Conservation (phyloP, 2,113 vertebrate species). For the Sminthopsis crassicaudata region DNA sequence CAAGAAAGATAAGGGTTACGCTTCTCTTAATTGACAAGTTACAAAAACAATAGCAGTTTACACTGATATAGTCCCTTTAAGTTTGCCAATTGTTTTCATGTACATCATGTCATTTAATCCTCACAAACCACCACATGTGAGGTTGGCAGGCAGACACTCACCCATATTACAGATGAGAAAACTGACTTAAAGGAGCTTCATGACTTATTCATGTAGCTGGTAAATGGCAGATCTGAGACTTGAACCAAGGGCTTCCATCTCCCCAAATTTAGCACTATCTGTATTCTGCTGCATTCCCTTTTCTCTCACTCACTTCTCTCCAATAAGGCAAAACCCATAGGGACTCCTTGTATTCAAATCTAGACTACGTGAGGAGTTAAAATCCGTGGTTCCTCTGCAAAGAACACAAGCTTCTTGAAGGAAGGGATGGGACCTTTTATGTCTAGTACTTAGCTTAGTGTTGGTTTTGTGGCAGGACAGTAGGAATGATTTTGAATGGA, state of each 20-base stretch:
- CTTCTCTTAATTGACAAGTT: background rate
- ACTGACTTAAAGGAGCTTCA: background rate
- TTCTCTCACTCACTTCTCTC: too few species aligned
- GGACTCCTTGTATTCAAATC: background rate
- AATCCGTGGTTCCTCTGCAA: background rate
- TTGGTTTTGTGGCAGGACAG: background rate
- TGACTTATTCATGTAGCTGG: background rate
- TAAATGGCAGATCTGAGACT: constrained; percentile 19
- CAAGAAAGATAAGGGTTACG: background rate
- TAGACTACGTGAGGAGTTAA: background rate
- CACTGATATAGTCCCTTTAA: background rate
- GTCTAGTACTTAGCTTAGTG: background rate
- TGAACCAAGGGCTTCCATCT: background rate
- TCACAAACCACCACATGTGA: background rate
- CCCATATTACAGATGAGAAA: constrained; percentile 16
- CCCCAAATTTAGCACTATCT: background rate
- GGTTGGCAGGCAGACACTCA: background rate
- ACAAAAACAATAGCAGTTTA: background rate
- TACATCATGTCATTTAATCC: background rate
- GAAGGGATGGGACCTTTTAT: background rate
- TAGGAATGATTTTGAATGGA: background rate
- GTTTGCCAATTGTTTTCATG: background rate
- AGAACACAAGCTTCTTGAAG: background rate
- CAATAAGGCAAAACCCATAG: background rate
- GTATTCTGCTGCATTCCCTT: background rate